Base-by-base conservation (phyloP, 92 coral and sea anemone genomes). In the Porites evermanni region DNA sequence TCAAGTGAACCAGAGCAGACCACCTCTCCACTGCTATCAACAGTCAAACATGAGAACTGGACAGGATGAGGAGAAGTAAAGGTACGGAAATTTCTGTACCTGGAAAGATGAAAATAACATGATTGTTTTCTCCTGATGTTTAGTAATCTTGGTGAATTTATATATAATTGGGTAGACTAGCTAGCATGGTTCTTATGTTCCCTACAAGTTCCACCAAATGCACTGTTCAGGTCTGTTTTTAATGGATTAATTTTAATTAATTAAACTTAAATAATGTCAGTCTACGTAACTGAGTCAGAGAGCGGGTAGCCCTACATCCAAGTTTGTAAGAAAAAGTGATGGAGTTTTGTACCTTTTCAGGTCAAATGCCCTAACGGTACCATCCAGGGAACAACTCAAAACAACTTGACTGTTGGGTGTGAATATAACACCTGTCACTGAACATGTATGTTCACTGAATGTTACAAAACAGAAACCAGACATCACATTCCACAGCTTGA, bases 391-490 rank as follows among this genome's bases (percentile, higher is more conserved):
- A 13, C 95, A 90, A 70, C 97, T 93, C 50, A 97, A 90, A 20
- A 97, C 88, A 20, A 96, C 98, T 73, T 95, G 97, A 74, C 97
- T 96, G 89, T 95, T 97, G 7, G 96, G 89, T 38, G 91, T 91
- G 60, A 97, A 97, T 61, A 74, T 70, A 24, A 97, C 99, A 12
- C 94, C 98, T 67, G 97, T 93, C n/a, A 97, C 91, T 8, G 94
- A 94, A 82, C 91, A 94, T 32, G 87, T 79, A 64, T 97, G 99
- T 75, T 97, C 99, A 72, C 87, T 96, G 76, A 97, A 97, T 53
- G 99, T 97, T 17, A 97, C 98, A 89, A 97, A 95, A 87, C 99
- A 97, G 79, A 97, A 97, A 4, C 99, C 99, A 64, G 98, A 88
- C 78, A 89, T 87, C 47, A 96, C 93, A 69, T 93, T 97, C 99